A percentile compares a stretch with the other conserved stretches of the same genome.
Conservation (phyloP, 2,888 invertebrate species). For the Beris chalybata region DNA sequence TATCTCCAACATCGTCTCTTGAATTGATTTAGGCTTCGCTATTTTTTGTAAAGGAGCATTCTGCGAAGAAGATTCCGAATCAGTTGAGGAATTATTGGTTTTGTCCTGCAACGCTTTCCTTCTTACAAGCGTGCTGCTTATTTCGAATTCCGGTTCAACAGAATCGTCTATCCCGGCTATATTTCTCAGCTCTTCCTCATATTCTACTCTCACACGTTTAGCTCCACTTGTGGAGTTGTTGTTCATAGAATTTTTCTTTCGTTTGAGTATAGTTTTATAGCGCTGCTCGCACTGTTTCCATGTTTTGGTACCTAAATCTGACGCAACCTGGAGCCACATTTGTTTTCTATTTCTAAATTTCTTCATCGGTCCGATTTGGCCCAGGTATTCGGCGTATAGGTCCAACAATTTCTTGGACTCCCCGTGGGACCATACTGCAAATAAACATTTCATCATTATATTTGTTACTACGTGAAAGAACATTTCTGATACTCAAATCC, state of each 20-base stretch:
- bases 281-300: slow-evolving; percentile 5
- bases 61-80: too few species aligned
- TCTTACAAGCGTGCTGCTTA: too few species aligned
- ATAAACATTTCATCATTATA: background rate
- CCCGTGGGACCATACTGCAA: background rate
- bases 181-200: too few species aligned
- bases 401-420: background rate
- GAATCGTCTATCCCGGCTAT: background rate
- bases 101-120: too few species aligned
- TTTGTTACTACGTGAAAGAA: too few species aligned
- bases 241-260: background rate
- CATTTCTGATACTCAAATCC: too few species aligned
- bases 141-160: too few species aligned
- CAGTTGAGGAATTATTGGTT: too few species aligned
- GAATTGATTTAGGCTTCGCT: background rate
- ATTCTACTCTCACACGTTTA: background rate
- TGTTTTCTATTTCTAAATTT: background rate
- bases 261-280: background rate
- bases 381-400: background rate
- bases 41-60: background rate
- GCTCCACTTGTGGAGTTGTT: background rate
- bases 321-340: too few species aligned
- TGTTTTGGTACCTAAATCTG: background rate
- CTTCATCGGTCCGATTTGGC: background rate
- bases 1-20: background rate